Conservation (phyloP, 2,113 vertebrate species). For the Egretta garzetta region DNA sequence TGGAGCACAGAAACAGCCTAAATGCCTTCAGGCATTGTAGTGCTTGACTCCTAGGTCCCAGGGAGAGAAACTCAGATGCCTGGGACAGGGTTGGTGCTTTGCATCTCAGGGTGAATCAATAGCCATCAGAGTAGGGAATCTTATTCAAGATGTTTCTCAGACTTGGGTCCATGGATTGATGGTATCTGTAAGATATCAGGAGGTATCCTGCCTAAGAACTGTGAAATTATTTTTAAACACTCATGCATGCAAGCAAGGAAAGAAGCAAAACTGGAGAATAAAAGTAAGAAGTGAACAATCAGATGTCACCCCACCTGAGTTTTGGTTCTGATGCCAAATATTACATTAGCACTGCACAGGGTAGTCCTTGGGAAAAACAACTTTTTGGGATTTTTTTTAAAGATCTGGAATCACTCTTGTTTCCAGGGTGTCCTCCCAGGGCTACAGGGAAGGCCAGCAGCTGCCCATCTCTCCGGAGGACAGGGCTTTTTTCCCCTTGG, state of each 20-base stretch:
- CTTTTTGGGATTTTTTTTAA: neutral
- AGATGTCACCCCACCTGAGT: neutral
- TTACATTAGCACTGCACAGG: neutral
- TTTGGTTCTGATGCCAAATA: neutral
- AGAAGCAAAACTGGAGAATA: neutral
- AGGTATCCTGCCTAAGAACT: neutral
- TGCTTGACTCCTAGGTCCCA: neutral
- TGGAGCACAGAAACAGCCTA: neutral
- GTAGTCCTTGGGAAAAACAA: neutral
- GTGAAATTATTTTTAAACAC: neutral
- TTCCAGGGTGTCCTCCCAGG: neutral
- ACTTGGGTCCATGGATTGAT: neutral
- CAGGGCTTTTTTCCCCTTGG: accelerated
- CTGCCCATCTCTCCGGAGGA: neutral
- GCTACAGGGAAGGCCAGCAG: neutral
- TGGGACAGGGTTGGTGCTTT: neutral
- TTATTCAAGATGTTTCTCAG: neutral
- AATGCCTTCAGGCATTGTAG: neutral
- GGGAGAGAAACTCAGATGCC: neutral
- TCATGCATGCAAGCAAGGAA: accelerated
- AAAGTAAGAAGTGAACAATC: neutral
- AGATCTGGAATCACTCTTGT: neutral
- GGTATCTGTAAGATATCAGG: neutral
- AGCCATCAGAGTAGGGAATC: neutral
- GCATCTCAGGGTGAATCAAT: neutral